Conservation (phyloP, 2,797 vertebrate genomes). For the Brachyalestes nurse region DNA sequence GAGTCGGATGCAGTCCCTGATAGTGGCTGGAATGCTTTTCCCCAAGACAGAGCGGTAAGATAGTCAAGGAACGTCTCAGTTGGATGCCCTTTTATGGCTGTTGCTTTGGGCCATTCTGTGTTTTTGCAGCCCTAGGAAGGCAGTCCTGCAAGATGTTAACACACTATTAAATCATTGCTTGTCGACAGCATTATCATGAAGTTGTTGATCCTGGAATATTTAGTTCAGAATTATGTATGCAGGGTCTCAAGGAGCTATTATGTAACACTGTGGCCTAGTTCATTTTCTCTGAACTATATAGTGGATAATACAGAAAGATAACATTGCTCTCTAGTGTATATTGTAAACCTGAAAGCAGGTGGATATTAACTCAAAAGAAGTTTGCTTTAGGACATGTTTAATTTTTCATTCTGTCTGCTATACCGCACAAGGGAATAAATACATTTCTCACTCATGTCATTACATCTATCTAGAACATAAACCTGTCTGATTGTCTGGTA, state of each 20-base stretch:
- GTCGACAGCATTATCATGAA: conserved; percentile 66
- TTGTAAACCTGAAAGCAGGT: neutral
- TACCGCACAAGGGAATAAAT: too few species aligned
- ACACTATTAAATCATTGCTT: conserved; percentile 64
- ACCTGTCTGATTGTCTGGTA: too few species aligned
- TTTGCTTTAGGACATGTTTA: too few species aligned
- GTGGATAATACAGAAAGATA: neutral
- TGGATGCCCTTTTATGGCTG: conserved; percentile 45
- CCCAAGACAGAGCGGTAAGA: conserved; percentile 48
- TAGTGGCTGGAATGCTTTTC: conserved; percentile 26
- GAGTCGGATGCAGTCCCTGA: neutral
- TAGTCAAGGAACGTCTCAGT: conserved; percentile 46
- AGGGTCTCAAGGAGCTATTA: conserved; percentile 27
- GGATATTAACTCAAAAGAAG: neutral
- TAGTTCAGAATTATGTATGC: conserved; percentile 37
- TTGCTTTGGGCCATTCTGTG: conserved; percentile 53
- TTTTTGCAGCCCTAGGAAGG: conserved; percentile 64
- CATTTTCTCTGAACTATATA: neutral
- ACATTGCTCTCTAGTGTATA: neutral
- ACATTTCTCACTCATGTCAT: neutral
- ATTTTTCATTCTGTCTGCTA: too few species aligned
- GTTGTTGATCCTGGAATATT: conserved; percentile 63
- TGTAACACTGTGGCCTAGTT: neutral
- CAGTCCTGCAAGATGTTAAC: conserved; percentile 66
- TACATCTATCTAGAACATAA: neutral